Evolutionary conservation across 2,888 invertebrate genomes (phyloP).

Genomic region (Andricus curvator): DNA sequence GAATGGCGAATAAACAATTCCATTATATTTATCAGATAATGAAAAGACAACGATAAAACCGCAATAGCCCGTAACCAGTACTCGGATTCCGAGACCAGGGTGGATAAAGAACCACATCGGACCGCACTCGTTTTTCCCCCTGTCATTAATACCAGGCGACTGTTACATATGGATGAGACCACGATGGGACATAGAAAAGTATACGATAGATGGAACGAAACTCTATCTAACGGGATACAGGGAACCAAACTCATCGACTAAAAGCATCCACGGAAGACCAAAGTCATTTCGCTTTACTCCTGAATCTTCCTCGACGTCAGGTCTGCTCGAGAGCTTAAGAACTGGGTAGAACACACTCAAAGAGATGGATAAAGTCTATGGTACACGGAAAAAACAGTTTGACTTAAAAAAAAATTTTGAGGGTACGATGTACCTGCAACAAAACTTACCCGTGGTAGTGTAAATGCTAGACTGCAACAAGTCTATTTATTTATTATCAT

Average conservation of each 20-base stretch:
- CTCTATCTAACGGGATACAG: slow-evolving; percentile 66
- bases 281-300: slow-evolving; percentile 71
- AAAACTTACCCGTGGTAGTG: too few relatives aligned
- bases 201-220: slow-evolving; percentile 61
- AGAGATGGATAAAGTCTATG: not conserved
- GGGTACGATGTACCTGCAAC: too few relatives aligned
- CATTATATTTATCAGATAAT: slow-evolving; percentile 75
- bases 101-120: slow-evolving; percentile 68
- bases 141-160: slow-evolving; percentile 78
- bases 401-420: too few relatives aligned
- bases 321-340: not conserved
- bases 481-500: too few relatives aligned
- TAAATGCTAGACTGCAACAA: too few relatives aligned
- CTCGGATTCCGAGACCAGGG: slow-evolving; percentile 46
- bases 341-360: not conserved
- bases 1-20: slow-evolving; percentile 69
- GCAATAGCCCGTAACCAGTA: slow-evolving; percentile 58
- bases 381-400: too few relatives aligned
- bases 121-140: slow-evolving; percentile 63
- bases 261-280: slow-evolving; percentile 75
- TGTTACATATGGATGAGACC: slow-evolving; percentile 78
- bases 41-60: slow-evolving; percentile 71
- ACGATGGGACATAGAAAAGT: slow-evolving; percentile 58
- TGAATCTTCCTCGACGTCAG: slow-evolving; percentile 49
- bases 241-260: slow-evolving; percentile 77